Evolutionary conservation across 1,140 invertebrate species (phyloP).

Genomic region (Ostrea denselamellosa): DNA sequence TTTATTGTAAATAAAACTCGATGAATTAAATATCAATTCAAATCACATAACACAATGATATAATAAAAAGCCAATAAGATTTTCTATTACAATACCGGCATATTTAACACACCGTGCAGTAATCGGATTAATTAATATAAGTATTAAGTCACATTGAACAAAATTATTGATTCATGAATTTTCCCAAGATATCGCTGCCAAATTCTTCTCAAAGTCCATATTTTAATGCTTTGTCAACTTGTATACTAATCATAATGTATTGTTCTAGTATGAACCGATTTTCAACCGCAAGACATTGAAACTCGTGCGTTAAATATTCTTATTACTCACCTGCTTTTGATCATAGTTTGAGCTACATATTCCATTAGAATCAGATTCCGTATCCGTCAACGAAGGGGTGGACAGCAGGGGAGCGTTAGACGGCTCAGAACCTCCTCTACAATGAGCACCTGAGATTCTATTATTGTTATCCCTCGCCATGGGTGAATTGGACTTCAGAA

Average conservation of each 20-base stretch:
- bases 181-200: slow-evolving; percentile 13
- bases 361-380: slow-evolving; percentile 47
- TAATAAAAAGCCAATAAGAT: slow-evolving; percentile 28
- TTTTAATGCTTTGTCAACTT: slow-evolving; percentile 9
- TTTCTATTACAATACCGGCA: neutral
- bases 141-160: slow-evolving; percentile 37
- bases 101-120: neutral
- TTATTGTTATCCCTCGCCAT: neutral
- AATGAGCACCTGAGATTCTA: slow-evolving; percentile 34
- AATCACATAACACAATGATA: neutral
- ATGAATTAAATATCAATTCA: too few relatives aligned
- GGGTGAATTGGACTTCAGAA: slow-evolving; percentile 42
- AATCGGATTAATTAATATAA: neutral
- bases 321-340: slow-evolving; percentile 1
- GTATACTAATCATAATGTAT: neutral
- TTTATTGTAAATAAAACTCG: too few relatives aligned
- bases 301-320: neutral
- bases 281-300: neutral
- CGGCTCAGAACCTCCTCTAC: neutral
- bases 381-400: slow-evolving; percentile 45
- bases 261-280: neutral
- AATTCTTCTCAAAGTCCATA: neutral
- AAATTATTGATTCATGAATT: neutral
- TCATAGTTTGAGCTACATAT: slow-evolving; percentile 16
- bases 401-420: slow-evolving; percentile 22